Evolutionary conservation across 2,888 invertebrate species (phyloP), one percentile per base, ranked within the genome.

Genomic region (Cyclophora albipunctata): DNA sequence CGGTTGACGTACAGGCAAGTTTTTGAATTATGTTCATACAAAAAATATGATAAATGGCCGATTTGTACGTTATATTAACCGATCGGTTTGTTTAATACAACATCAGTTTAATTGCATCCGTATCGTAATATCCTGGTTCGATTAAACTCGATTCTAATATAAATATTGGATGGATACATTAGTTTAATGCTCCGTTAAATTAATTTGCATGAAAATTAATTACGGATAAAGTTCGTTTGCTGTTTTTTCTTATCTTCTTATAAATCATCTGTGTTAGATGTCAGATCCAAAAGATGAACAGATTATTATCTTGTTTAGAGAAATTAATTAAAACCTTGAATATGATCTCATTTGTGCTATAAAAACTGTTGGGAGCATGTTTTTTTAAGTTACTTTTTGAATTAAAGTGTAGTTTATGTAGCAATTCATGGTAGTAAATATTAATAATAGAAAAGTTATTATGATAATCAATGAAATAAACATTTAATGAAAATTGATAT

Each of bases 401-500:
- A 42, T 20, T 1, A 20, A 20, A 20, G n/a, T 20, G 20, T 20
- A 20, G 20, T 20, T 20, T 20, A 20, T 20, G 20, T 20, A 20
- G 20, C 20, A 20, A n/a, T 20, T 20, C 2, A 20, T 20, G 20
- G 7, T 42, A 42, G 20, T 42, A 7, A 42, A 42, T 42, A 42
- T 42, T 20, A 42, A 42, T 20, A 20, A 20, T 20, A 20, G 20
- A 20, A 20, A 20, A 20, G 20, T 20, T 20, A 20, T 20, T 20
- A 20, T 20, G 20, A 1, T 20, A 20, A 20, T 46, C 42, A 48
- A 46, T 48, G 48, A 52, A 52, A 45, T 45, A 54, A 55, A 50
- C 49, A 49, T 51, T 48, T 48, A 54, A 59, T 58, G 48, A 45
- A 48, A 49, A 61, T 61, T 59, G 35, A 60, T 44, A 55, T 46